Percentiles rank a stretch among this genome's conserved stretches.
Evolutionary conservation across 2,888 invertebrate species (phyloP).

Genomic region (Lithosia quadra): DNA sequence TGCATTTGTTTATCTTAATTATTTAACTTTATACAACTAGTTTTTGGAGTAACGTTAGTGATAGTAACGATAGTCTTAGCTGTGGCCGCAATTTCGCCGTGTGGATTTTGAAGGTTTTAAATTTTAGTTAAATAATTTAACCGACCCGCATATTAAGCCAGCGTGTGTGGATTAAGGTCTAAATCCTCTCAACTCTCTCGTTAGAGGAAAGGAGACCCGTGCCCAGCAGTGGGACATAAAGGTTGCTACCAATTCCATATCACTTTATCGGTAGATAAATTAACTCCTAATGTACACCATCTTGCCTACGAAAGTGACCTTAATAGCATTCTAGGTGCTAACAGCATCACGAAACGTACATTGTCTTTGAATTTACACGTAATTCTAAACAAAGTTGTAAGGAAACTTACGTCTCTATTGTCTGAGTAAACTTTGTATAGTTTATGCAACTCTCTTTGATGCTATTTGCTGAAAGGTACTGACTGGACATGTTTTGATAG

Average conservation of each 20-base stretch:
- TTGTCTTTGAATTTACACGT: slow-evolving; percentile 15
- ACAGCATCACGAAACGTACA: slow-evolving; percentile 8
- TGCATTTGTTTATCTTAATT: slow-evolving; percentile 23
- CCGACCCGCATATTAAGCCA: no score
- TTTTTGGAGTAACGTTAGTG: background rate
- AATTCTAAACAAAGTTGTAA: slow-evolving; percentile 12
- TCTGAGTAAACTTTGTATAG: slow-evolving; percentile 22
- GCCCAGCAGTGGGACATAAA: no score
- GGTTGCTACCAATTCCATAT: background rate
- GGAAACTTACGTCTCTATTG: slow-evolving; percentile 21
- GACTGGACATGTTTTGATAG: slow-evolving; percentile 9
- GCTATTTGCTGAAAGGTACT: slow-evolving; percentile 25
- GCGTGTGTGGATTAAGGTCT: no score
- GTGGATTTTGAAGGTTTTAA: no score
- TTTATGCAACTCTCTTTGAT: slow-evolving; percentile 33
- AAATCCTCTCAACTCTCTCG: no score
- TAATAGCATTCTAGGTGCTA: background rate
- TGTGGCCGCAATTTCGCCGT: no score
- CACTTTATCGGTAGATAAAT: background rate
- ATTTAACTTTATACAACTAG: background rate
- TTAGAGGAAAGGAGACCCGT: no score
- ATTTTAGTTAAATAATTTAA: no score
- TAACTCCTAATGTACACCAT: background rate
- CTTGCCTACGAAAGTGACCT: background rate
- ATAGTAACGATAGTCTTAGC: no score